A percentile compares a stretch with the other conserved stretches of the same genome.
Evolutionary conservation across 2,113 vertebrate genomes (phyloP).

Genomic region (Rhabdomys dilectus): DNA sequence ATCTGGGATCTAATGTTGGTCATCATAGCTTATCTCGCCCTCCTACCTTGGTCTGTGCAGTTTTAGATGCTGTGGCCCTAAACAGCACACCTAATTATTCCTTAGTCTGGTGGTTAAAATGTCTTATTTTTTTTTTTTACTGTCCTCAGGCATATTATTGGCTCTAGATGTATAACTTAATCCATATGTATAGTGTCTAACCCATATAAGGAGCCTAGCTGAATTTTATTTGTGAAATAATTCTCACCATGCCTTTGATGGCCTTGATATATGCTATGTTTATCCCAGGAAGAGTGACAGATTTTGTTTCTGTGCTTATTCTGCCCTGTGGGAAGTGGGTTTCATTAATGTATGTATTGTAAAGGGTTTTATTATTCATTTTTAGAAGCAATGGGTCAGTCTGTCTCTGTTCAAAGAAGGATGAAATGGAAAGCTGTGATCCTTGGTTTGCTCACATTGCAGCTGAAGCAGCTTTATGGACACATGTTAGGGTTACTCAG

Average conservation of each 20-base stretch:
- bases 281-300: background rate
- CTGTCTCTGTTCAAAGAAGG: background rate
- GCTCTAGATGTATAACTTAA: background rate
- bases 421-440: background rate
- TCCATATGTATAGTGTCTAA: background rate
- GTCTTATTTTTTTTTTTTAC: background rate
- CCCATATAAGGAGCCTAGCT: background rate
- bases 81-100: background rate
- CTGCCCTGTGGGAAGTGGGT: background rate
- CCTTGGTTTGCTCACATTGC: background rate
- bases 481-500: background rate
- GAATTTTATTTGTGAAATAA: background rate
- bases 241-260: background rate
- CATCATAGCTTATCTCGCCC: fast-evolving
- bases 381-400: background rate
- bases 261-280: background rate
- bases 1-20: background rate
- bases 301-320: background rate
- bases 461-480: background rate
- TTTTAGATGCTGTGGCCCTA: background rate
- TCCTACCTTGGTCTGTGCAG: background rate
- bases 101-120: background rate
- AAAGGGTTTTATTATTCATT: background rate
- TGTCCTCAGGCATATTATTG: background rate
- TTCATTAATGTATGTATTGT: background rate